Percentiles rank a stretch among this genome's conserved stretches.
These are phyloP conservation scores for Calcarius ornatus DNA, from an alignment of 2,113 vertebrate species.

Conservation along the genomic window DNA sequence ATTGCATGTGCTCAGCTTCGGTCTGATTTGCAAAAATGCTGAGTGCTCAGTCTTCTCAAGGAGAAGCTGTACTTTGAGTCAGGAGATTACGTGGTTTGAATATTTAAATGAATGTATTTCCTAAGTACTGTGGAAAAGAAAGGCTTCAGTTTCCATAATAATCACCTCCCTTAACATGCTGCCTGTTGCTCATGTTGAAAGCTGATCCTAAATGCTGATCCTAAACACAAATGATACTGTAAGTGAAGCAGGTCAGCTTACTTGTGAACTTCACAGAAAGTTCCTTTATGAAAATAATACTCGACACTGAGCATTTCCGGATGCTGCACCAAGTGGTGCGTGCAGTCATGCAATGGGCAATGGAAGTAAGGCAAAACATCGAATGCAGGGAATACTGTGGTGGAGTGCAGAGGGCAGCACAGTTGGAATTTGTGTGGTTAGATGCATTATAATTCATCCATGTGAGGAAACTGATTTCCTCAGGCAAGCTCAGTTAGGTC, in stretches of 20 bases:
- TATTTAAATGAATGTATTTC: constrained; percentile 17
- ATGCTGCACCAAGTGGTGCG: background rate
- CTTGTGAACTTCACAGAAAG: background rate
- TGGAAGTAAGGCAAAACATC: background rate
- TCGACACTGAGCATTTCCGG: background rate
- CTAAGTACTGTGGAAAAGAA: background rate
- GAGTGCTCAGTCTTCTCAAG: constrained; percentile 8
- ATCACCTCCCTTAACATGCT: background rate
- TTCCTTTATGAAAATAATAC: background rate
- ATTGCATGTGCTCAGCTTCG: background rate
- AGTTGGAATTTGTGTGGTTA: background rate
- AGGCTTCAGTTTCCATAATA: constrained; percentile 9
- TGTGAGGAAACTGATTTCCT: background rate
- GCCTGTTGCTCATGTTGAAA: background rate
- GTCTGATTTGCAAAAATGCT: constrained; percentile 30
- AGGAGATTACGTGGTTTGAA: constrained; percentile 31
- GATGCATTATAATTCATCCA: background rate
- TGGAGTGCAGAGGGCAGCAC: background rate
- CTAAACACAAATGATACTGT: background rate
- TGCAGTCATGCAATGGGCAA: background rate
- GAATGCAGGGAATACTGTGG: background rate
- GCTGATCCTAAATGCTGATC: background rate
- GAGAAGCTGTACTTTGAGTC: constrained; percentile 33
- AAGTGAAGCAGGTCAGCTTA: background rate
- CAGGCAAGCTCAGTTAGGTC: background rate